Base-by-base conservation (phyloP, 2,888 invertebrate species). In the Ormyrus thymus region DNA sequence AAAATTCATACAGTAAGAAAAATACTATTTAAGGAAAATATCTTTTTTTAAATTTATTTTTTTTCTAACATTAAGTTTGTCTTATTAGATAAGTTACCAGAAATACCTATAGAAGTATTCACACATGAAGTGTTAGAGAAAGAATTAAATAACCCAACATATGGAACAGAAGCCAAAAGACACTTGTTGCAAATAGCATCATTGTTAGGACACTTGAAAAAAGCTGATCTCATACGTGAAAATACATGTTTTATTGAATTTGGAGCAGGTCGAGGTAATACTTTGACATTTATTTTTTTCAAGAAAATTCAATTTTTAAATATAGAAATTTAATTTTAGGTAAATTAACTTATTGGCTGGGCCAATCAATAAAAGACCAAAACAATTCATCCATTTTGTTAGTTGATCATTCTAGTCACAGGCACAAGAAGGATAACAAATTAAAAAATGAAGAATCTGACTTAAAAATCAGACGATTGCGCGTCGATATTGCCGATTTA, bases 221-320 rank as follows among this genome's bases (percentile, higher is more conserved):
- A 91, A 0, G 91, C 93, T 79, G 90, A 92, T 0, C 91, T 97
- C 58, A 89, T 95, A 0, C 86, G 85, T 10, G 90, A 93, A 9
- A 87, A 92, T 43, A 94, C 95, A 0, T 95, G 95, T 89, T 97
- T 93, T 84, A 92, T 97, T 78, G 97, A 97, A 89, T 94, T 97
- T 86, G 97, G 97, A 0, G 97, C 97, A 10, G 97, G 97, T n/a
- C 96, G 95, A 92, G 97, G 96, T 94, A 86, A n/a, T 13, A 43
- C 9, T 62, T 7, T 43, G 0, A 51, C 48, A 10, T 53, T 66
- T 1, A 68, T 61, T 7, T 45, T 51, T 15, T 15, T 58, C 13
- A 46, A 7, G n/a, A 56, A 61, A 78, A 70, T 45, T 11, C 46
- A 13, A 46, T n/a, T 68, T 66, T 15, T 8, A 59, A 0, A 50